Percentiles rank a stretch among this genome's conserved stretches.
Conservation (phyloP, 2,888 invertebrate species). For the Tenthredo distinguenda region DNA sequence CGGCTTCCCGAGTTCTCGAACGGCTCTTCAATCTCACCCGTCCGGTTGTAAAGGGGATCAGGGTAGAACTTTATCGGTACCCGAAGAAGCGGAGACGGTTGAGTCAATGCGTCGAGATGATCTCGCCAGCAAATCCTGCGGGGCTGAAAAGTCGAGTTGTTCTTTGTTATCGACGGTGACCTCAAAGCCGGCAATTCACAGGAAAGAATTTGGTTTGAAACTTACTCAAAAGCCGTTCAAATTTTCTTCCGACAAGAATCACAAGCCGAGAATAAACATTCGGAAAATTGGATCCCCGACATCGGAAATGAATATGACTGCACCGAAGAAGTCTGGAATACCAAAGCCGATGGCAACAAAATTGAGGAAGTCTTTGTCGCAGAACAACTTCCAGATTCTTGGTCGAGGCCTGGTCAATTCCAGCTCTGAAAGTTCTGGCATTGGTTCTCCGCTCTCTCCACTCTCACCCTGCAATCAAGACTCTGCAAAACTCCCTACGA, state of each 20-base stretch:
- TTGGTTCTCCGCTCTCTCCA: constrained; percentile 72
- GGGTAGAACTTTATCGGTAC: constrained; percentile 28
- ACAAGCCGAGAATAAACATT: background rate
- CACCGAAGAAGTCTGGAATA: constrained; percentile 59
- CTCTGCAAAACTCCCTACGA: constrained; percentile 31
- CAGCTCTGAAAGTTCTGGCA: constrained; percentile 72
- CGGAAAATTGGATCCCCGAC: background rate
- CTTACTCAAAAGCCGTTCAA: constrained; percentile 40
- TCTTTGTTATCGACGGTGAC: background rate
- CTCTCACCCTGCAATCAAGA: constrained; percentile 64
- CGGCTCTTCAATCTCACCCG: constrained; percentile 44
- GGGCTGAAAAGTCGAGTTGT: constrained; percentile 28
- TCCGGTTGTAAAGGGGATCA: constrained; percentile 47
- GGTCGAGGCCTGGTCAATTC: constrained; percentile 67
- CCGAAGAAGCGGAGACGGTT: background rate
- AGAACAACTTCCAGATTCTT: constrained; percentile 21
- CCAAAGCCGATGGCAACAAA: constrained; percentile 60
- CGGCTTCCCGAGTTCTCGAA: constrained; percentile 39
- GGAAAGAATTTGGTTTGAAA: constrained; percentile 24
- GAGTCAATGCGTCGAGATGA: background rate
- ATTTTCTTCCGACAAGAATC: constrained; percentile 21
- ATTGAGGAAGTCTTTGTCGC: constrained; percentile 58
- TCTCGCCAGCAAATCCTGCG: background rate
- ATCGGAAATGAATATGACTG: background rate
- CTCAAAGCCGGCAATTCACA: background rate